These are phyloP conservation scores for Sinohyriopsis cumingii DNA, from an alignment of 2,888 invertebrate species.

Conservation along the genomic window DNA sequence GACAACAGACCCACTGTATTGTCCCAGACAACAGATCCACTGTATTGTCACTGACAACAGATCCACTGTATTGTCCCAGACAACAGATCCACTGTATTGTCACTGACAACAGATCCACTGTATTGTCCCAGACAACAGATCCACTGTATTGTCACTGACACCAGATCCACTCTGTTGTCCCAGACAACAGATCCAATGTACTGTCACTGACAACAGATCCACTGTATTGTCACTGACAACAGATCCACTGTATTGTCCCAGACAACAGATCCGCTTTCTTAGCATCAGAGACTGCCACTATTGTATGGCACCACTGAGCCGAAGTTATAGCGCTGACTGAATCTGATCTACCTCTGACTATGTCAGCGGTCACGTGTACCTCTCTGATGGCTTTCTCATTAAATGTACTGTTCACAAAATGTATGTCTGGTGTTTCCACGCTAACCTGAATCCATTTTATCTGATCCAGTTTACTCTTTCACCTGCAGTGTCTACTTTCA, in stretches of 20 bases:
- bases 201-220: no score
- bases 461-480: background rate
- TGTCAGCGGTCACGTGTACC: background rate
- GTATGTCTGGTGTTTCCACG: background rate
- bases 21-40: no score
- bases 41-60: no score
- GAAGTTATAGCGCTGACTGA: background rate
- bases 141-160: no score
- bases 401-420: constrained; percentile 1
- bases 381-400: background rate
- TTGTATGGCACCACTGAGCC: background rate
- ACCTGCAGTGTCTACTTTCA: background rate
- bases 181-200: no score
- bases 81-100: no score
- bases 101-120: no score
- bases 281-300: constrained; percentile 2
- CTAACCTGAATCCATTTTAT: constrained; percentile 3
- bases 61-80: no score
- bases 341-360: background rate
- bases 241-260: background rate
- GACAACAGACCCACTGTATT: background rate
- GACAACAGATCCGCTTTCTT: constrained; percentile 6
- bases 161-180: no score
- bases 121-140: no score
- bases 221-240: background rate